A percentile compares a stretch with the other conserved stretches of the same genome.
Conservation (phyloP, 2,113 vertebrate species). For the Maccullochella peelii region DNA sequence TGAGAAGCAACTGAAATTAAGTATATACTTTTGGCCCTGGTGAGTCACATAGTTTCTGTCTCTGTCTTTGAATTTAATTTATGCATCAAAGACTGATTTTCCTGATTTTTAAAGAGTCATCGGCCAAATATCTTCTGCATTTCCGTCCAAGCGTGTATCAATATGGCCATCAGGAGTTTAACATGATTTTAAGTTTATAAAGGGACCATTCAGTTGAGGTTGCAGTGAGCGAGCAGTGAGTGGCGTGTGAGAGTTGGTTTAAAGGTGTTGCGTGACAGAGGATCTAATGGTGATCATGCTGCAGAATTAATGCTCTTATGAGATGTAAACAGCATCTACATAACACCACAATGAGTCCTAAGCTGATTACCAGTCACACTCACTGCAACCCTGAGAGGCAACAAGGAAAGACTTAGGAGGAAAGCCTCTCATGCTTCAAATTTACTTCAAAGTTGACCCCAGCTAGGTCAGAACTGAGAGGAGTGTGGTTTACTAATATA, state of each 20-base stretch:
- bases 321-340: conserved; percentile 69
- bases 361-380: conserved; percentile 78
- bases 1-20: conserved; percentile 26
- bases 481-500: conserved; percentile 23
- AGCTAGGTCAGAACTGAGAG: conserved; percentile 36
- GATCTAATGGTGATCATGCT: conserved; percentile 49
- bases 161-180: conserved; percentile 2
- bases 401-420: conserved; percentile 32
- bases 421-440: conserved; percentile 45
- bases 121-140: neutral
- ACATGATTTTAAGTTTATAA: conserved; percentile 6
- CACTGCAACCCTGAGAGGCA: conserved; percentile 39
- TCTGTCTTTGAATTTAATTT: conserved; percentile 20
- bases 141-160: conserved; percentile 14
- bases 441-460: conserved; percentile 57
- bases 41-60: neutral
- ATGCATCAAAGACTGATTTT: conserved; percentile 5
- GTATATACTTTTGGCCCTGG: neutral
- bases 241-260: neutral
- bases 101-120: neutral
- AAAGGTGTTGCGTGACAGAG: conserved; percentile 59
- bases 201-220: neutral
- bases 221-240: neutral
- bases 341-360: conserved; percentile 61
- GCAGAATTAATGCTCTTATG: conserved; percentile 66